phyloP scores from a whole-genome alignment of 2,888 invertebrate genomes.

The Omphaloscelis lunosa region DNA sequence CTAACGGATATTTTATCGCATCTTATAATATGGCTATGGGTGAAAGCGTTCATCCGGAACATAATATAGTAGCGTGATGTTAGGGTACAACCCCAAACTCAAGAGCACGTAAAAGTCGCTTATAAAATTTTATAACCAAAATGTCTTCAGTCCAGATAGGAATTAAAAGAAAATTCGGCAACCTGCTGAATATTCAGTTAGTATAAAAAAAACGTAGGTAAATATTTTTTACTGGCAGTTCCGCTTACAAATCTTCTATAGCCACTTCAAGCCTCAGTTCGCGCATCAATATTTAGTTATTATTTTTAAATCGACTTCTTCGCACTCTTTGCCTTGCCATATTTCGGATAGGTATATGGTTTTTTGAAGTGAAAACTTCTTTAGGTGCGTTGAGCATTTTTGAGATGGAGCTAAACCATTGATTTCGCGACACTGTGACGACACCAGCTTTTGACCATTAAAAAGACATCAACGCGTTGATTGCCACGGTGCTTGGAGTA shows the following conservation, averaged over 20 bases:
- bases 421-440: no score
- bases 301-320: background rate
- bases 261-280: constrained; percentile 1
- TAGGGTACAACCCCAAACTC: background rate
- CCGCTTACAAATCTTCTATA: constrained; percentile 13
- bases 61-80: background rate
- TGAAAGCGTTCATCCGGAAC: constrained; percentile 2
- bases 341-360: background rate
- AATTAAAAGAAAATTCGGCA: background rate
- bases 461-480: no score
- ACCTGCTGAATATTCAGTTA: constrained; percentile 12
- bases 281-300: constrained; percentile 18
- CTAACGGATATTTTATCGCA: background rate
- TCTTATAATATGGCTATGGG: constrained; percentile 11
- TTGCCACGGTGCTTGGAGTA: no score
- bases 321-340: background rate
- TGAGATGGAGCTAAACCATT: no score
- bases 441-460: no score
- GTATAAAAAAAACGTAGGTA: background rate
- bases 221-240: constrained; percentile 22
- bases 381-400: no score
- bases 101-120: constrained; percentile 3
- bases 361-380: no score
- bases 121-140: constrained; percentile 11
- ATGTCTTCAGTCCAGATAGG: background rate